A percentile compares a stretch with the other conserved stretches of the same genome.
Conservation (phyloP, 2,888 invertebrate species). For the Protophormia terraenovae region DNA sequence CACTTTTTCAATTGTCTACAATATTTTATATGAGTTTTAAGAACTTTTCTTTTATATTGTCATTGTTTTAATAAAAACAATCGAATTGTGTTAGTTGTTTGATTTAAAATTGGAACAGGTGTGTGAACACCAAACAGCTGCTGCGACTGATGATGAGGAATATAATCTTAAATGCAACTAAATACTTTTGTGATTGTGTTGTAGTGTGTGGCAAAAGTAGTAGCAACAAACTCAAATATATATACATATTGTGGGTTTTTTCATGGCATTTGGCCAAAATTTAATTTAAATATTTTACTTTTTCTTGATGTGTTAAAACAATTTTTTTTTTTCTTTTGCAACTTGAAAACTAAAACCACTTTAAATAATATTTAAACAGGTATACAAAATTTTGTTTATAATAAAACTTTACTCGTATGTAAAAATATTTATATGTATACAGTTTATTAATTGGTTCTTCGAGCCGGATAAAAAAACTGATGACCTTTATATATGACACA, state of each 20-base stretch:
- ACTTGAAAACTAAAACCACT: not conserved
- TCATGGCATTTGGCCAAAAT: constrained; percentile 57
- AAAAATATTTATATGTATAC: too few species aligned
- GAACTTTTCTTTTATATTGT: too few species aligned
- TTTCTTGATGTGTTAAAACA: not conserved
- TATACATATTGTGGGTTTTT: constrained; percentile 43
- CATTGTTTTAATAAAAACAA: too few species aligned
- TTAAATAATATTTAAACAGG: constrained; percentile 6
- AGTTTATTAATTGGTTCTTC: too few species aligned
- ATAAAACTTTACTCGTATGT: too few species aligned
- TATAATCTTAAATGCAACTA: constrained; percentile 42
- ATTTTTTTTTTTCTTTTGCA: not conserved
- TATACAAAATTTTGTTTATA: not conserved
- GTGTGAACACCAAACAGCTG: constrained; percentile 1
- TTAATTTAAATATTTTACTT: constrained; percentile 39
- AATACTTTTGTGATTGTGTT: constrained; percentile 32
- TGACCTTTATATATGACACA: too few species aligned
- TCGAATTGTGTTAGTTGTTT: too few species aligned
- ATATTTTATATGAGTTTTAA: too few species aligned
- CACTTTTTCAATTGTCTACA: too few species aligned
- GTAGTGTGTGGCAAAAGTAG: not conserved
- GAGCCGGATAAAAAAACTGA: too few species aligned
- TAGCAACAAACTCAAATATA: constrained; percentile 2
- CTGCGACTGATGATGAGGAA: constrained; percentile 18
- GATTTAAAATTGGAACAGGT: constrained; percentile 22